Evolutionary conservation across 2,888 invertebrate genomes (phyloP).

Genomic region (Lepidonotus clava): DNA sequence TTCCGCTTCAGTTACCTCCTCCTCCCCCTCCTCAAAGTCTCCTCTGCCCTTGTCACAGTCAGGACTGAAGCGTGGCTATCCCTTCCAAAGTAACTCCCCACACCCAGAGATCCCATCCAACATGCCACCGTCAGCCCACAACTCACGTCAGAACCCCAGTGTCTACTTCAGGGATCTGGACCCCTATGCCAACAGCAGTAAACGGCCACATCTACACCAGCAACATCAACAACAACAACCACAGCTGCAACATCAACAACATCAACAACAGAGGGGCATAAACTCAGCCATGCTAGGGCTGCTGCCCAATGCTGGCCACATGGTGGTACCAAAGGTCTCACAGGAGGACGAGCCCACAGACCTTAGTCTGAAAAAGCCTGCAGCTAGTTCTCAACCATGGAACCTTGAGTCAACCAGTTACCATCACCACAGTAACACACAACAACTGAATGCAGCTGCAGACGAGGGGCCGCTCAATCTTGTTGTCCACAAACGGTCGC

Average conservation of each 20-base stretch:
- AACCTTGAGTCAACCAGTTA: not conserved
- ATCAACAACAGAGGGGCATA: not conserved
- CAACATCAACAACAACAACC: too few species aligned
- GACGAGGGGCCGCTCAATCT: slow-evolving; percentile 40
- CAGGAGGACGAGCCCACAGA: slow-evolving; percentile 68
- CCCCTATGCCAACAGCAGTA: not conserved
- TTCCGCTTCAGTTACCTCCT: too few species aligned
- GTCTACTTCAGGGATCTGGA: slow-evolving; percentile 26
- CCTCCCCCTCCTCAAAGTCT: too few species aligned
- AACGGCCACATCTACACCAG: slow-evolving; percentile 20
- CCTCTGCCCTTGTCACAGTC: too few species aligned
- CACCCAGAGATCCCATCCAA: not conserved
- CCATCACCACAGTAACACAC: not conserved
- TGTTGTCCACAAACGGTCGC: slow-evolving; percentile 30
- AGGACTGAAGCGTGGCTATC: slow-evolving; percentile 32
- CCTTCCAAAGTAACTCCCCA: not conserved
- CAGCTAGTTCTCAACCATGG: not conserved
- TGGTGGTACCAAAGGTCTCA: not conserved
- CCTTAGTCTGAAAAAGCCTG: slow-evolving; percentile 71
- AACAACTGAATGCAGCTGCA: not conserved
- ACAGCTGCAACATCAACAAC: not conserved
- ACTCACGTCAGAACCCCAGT: slow-evolving; percentile 12
- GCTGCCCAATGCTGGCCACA: not conserved
- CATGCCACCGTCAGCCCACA: slow-evolving; percentile 18
- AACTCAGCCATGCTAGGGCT: not conserved